Base-by-base conservation (phyloP, 1,140 invertebrate species). In the Leucophenga varia region DNA sequence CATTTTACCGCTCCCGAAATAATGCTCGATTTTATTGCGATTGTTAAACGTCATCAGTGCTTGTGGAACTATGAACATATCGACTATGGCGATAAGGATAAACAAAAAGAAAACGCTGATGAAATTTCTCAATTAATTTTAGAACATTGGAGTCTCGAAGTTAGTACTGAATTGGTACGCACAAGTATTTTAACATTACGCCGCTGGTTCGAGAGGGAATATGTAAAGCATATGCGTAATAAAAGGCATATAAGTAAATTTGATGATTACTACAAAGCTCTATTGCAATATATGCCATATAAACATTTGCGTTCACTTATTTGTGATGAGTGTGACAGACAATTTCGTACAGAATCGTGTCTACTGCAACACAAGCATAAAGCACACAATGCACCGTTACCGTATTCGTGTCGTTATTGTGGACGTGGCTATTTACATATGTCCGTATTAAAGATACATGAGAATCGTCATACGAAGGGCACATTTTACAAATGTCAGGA, bases 321-420 rank as follows among this genome's bases (percentile, higher is more conserved):
- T 20, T 59, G 57, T 22, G 49, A 58, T 20, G 46, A 37, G 9
- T 59, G 57, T 31, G 7, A 37, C 12, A 38, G 48, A 2, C 35
- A 35, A 3, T 59, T 52, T 8, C 28, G 39, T 7, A 47, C 31
- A 42, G 49, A 55, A 6, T 38, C 36, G 3, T 52, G 43, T 12
- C n/a, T 59, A 5, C 10, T 30, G 7, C 44, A 53, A 1, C 57
- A 59, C 25, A 54, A 51, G 18, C 40, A 49, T n/a, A 31, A 52
- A 0, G 14, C 25, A 0, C 57, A 59, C 13, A 4, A 5, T 3
- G 57, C 43, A 8, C 31, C 28, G 3, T 18, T 42, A 30, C 55
- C 57, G 4, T 48, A 58, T n/a, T 9, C 36, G 3, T 59, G 57
- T 22, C 10, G 35, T 8, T 28, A 51, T 14, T 59, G 57, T 20